Evolutionary conservation across 2,888 invertebrate genomes (phyloP), one percentile per base, ranked within the genome.

Genomic region (Criorhina ranunculi): DNA sequence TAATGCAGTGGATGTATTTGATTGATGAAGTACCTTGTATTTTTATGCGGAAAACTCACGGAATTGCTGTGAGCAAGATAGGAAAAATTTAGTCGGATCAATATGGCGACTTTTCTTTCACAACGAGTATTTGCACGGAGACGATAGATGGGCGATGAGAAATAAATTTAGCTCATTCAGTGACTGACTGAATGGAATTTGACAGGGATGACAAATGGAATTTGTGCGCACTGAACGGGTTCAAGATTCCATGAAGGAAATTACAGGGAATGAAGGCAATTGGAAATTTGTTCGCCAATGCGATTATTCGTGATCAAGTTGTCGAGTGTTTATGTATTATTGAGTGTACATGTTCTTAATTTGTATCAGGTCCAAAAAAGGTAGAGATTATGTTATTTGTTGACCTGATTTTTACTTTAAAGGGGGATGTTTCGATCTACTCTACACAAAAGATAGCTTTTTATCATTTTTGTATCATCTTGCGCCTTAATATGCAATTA

Each of bases 81-180:
- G 35, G 12, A 42, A 75, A 83, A 78, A 83, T 55, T 79, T 79
- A 24, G 42, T 75, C 49, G 64, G 69, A 73, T 79, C 79, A 79
- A 83, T 79, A 83, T 83, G 83, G 79, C 83, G 79, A 83, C 64
- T 57, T 11, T 46, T 73, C 72, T 79, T 62, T 62, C 42, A 66
- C 15, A 33, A 15, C 64, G 40, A 46, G n/a, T 60, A 42, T 57
- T n/a, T 19, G 11, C 42, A 62, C 35, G 15, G 11, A 78, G 3
- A 55, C 24, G 8, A 0, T 64, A 83, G 67, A 83, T 83, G 69
- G 49, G 83, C 33, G 12, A n/a, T 12, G 31, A 0, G 1, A 8
- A 46, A 44, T 15, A 29, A 12, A 31, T 51, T 35, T 19, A 60
- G 15, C 11, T 15, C 5, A n/a, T 24, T 1, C 2, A 0, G 2